Base-by-base conservation (phyloP, 2,113 vertebrate species). In the Otis tarda region DNA sequence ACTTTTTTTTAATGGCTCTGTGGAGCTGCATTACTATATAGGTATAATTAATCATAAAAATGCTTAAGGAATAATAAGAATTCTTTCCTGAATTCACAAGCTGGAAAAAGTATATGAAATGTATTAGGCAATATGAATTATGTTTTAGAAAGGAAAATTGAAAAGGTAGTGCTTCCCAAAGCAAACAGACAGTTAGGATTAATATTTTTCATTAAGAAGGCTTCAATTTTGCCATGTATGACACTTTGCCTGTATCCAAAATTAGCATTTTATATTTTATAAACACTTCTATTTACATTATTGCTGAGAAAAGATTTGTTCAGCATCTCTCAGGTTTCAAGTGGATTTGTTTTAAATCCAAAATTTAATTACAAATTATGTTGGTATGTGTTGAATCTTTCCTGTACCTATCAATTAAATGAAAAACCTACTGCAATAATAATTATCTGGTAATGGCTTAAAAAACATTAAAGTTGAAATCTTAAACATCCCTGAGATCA, bases 361-460 rank as follows among this genome's bases (percentile, higher is more conserved):
- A 87, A 94, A 94, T 90, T 94, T 96, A 96, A 95, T 96, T 97
- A 91, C 27, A 93, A 95, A 84, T 85, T 69, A 82, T 19, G 10
- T 75, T 82, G 22, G 11, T 53, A 49, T 77, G 20, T 93, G n/a
- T 47, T 87, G 84, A 95, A n/a, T 67, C 8, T 92, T 94, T 64
- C 49, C 95, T 11, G 15, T 69, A 39, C 17, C 79, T 95, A 74
- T 91, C 77, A 91, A 50, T 89, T 95, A 97, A 83, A 78, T 79
- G 11, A 19, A 55, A 96, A 89, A 73, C 3, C 14, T 18, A 70
- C 7, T 18, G 47, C 28, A 57, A 49, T 89, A 61, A 69, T 31
- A 93, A 71, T 74, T 83, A 33, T 39, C 30, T 37, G 93, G 30
- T 60, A 92, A 88, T 35, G 68, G 14, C 39, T 41, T 93, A 94